phyloP scores from a whole-genome alignment of 2,113 vertebrate genomes.

The Boleophthalmus pectinirostris region DNA sequence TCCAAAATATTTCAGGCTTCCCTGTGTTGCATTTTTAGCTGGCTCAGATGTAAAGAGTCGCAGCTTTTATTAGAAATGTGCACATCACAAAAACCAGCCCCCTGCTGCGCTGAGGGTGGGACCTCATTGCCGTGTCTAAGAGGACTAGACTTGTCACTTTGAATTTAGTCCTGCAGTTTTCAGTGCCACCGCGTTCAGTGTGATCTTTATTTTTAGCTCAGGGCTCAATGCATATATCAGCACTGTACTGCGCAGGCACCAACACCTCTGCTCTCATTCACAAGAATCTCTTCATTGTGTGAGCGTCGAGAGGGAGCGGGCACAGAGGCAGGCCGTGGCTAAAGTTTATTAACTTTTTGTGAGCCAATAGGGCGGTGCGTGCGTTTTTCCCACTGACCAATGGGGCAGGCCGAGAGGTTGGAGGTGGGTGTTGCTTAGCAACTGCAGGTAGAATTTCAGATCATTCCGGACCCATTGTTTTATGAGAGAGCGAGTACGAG shows the following conservation, averaged over 20 bases:
- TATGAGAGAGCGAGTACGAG: slow-evolving; percentile 74
- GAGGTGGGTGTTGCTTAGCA: slow-evolving; percentile 85
- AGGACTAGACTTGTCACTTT: slow-evolving; percentile 71
- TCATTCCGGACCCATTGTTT: slow-evolving; percentile 81
- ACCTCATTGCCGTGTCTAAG: slow-evolving; percentile 66
- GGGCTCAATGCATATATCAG: slow-evolving; percentile 76
- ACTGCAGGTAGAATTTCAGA: slow-evolving; percentile 83
- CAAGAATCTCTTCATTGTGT: slow-evolving; percentile 74
- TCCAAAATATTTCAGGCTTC: slow-evolving; percentile 39
- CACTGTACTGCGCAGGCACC: slow-evolving; percentile 72
- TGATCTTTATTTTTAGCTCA: slow-evolving; percentile 78
- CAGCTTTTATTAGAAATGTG: slow-evolving; percentile 48
- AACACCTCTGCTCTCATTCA: slow-evolving; percentile 76
- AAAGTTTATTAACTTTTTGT: slow-evolving; percentile 83
- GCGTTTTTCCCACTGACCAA: slow-evolving; percentile 77
- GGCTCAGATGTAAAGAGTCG: slow-evolving; percentile 29
- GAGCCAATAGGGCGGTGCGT: slow-evolving; percentile 75
- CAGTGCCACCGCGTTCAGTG: slow-evolving; percentile 64
- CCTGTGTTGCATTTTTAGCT: slow-evolving; percentile 39
- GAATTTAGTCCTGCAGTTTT: slow-evolving; percentile 73
- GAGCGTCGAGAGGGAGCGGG: slow-evolving; percentile 29
- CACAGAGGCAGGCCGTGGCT: slow-evolving; percentile 73
- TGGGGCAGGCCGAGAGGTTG: slow-evolving; percentile 73
- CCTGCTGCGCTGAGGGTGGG: slow-evolving; percentile 51
- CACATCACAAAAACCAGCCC: slow-evolving; percentile 37